Evolutionary conservation across 2,888 invertebrate species (phyloP).

Genomic region (Fragum whitleyi): DNA sequence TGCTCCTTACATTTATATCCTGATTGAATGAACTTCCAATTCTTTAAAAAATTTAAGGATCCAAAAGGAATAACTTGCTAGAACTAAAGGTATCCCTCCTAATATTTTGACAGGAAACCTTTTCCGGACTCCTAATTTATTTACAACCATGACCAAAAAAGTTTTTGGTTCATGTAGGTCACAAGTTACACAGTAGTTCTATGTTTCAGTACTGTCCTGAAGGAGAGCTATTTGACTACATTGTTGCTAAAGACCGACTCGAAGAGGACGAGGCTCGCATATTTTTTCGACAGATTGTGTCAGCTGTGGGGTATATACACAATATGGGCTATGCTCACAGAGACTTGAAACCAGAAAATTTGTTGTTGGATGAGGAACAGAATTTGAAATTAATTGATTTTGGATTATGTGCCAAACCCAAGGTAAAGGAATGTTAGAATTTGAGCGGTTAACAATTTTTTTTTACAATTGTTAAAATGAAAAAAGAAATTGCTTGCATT

Average conservation of each 20-base stretch:
- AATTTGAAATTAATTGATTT: conserved; percentile 93
- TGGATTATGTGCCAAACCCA: conserved; percentile 91
- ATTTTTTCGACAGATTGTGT: conserved; percentile 92
- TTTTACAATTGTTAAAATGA: too few relatives aligned
- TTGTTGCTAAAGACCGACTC: conserved; percentile 91
- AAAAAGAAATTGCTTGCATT: too few relatives aligned
- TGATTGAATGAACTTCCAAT: too few relatives aligned
- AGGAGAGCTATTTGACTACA: conserved; percentile 94
- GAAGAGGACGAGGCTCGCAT: conserved; percentile 90
- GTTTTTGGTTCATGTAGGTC: too few relatives aligned
- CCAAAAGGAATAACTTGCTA: too few relatives aligned
- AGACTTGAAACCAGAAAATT: conserved; percentile 94
- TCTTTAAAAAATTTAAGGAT: too few relatives aligned
- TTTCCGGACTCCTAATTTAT: too few relatives aligned
- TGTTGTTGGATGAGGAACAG: conserved; percentile 90
- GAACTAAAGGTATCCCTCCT: too few relatives aligned
- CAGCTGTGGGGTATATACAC: conserved; percentile 92
- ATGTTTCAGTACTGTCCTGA: conserved; percentile 90
- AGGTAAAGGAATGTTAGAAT: conserved; percentile 77
- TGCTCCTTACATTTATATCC: too few relatives aligned
- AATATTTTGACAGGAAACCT: too few relatives aligned
- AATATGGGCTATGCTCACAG: conserved; percentile 91
- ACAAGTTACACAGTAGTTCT: conserved; percentile 86
- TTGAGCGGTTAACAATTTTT: background rate
- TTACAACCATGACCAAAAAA: too few relatives aligned